Evolutionary conservation across 2,113 vertebrate genomes (phyloP), one percentile per base, ranked within the genome.

Genomic region (Tonatia bakeri): DNA sequence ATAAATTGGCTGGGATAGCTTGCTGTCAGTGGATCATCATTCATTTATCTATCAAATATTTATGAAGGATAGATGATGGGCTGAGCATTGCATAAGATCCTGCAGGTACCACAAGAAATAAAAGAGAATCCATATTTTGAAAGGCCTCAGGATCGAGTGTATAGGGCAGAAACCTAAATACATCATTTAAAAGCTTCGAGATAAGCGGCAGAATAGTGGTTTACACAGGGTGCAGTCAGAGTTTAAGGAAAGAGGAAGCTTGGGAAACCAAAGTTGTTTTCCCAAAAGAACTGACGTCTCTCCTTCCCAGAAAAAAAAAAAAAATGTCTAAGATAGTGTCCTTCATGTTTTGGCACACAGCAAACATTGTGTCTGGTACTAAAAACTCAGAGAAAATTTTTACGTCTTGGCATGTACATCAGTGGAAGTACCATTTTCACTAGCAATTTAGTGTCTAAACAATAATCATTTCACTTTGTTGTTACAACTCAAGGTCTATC

Each of bases 391-490:
- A 61, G 64, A n/a, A 40, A 86, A 59, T 28, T 65, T 95, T 84
- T 67, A 72, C 6, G 40, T 43, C 26, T n/a, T 69, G 14, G 40
- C 33, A 28, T 72, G 12, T n/a, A n/a, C n/a, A n/a, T 94, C 91
- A 65, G 9, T 83, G 31, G 12, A 79, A 96, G n/a, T 80, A 43
- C 19, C 22, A 72, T 89, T 96, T 93, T 82, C 38, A 65, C 13
- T 40, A 84, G n/a, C n/a, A 87, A 79, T 80, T 75, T 65, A 50
- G 10, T 91, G 56, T 10, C 17, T 54, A 43, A 59, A 83, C 22
- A 86, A 83, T 90, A 94, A 88, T 73, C 38, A 75, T 52, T 91
- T 91, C 64, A 43, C 36, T 61, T 70, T 94, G 91, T 73, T 64
- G 47, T 28, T 59, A 12, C 31, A 91, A 91, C 36, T 38, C 50